Base-by-base conservation (phyloP, 2,113 vertebrate species). In the Brienomyrus longianalis region DNA sequence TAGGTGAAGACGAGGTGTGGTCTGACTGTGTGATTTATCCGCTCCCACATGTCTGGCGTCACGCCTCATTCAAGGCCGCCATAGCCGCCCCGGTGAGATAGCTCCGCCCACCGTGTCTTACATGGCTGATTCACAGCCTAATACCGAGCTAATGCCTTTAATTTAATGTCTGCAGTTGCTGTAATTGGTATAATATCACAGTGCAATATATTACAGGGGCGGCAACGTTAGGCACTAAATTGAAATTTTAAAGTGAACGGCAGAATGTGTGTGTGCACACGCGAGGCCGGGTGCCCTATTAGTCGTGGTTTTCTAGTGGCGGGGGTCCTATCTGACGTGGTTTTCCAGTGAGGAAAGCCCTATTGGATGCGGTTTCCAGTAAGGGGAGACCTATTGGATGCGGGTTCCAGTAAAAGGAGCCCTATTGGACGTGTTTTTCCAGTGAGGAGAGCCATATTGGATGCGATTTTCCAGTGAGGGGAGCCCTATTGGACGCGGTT, bases 161-260 rank as follows among this genome's bases (percentile, higher is more conserved):
- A 97, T 96, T 97, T 96, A 97, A 97, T 94, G 95, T 96, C 97
- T 95, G 93, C 95, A 95, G 94, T 96, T 95, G 93, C 94, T 90
- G 92, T 98, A 97, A 98, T 97, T 97, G 97, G 95, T 96, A 96
- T 97, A 97, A 97, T 96, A 97, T 95, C 96, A 94, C 96, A 96
- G 95, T 95, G 96, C 96, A 96, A 96, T 96, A 96, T 94, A 94
- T 96, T 95, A 95, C 95, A 96, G 96, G 94, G 96, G 95, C 97
- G 96, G 96, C 96, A 96, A 96, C 96, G 96, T 96, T 95, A 97
- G 96, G 97, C 94, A 96, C 96, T 96, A 97, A 98, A 98, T 97
- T 98, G 97, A 97, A 98, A 97, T 97, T 97, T 97, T 97, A 96
- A 97, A 97, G 96, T 95, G 96, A 97, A 97, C 95, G 95, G 95